phyloP scores from a whole-genome alignment of 1,140 invertebrate genomes.

The Halesus radiatus region DNA sequence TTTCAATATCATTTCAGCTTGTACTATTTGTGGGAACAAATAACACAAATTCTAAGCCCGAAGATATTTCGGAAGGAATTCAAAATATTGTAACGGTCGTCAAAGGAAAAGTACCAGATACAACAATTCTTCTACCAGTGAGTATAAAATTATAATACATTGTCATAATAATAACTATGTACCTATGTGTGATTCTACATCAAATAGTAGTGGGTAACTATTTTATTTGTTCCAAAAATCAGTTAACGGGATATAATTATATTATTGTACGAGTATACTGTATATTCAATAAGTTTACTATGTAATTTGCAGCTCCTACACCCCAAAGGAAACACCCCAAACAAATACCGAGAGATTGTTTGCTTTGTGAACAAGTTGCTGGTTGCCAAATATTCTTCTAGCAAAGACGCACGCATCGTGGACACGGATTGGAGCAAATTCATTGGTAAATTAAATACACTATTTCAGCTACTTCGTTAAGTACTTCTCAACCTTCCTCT shows the following conservation, averaged over 20 bases:
- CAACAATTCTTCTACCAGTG: conserved; percentile 23
- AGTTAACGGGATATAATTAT: too few relatives aligned
- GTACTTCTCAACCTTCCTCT: conserved; percentile 29
- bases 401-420: conserved; percentile 63
- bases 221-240: too few relatives aligned
- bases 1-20: conserved; percentile 64
- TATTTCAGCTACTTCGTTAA: too few relatives aligned
- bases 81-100: conserved; percentile 65
- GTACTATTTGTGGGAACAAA: conserved; percentile 81
- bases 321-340: conserved; percentile 77
- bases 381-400: background rate
- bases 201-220: too few relatives aligned
- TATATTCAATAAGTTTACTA: background rate
- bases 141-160: background rate
- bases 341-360: conserved; percentile 73
- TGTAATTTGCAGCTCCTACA: conserved; percentile 71
- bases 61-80: conserved; percentile 78
- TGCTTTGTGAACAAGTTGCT: conserved; percentile 71
- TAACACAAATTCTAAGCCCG: conserved; percentile 75
- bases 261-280: too few relatives aligned
- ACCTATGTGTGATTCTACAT: too few relatives aligned
- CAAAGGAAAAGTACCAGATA: background rate
- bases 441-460: conserved; percentile 59
- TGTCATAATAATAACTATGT: background rate
- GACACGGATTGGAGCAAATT: conserved; percentile 60